Percentiles rank a stretch among this genome's conserved stretches.
phyloP scores from a whole-genome alignment of 2,888 invertebrate species.

The Ptilodon capucinus region DNA sequence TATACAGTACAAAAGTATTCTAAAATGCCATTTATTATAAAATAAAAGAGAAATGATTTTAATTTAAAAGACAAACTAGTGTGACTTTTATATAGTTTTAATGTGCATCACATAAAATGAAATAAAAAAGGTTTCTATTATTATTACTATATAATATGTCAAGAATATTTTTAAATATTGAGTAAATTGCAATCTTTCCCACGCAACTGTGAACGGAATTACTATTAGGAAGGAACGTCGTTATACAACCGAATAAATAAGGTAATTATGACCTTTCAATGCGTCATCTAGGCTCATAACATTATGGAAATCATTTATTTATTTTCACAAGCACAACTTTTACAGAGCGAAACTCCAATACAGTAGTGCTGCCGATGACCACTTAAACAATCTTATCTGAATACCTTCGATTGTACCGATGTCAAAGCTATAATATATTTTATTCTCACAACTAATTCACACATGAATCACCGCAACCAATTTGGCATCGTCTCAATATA shows the following conservation, averaged over 20 bases:
- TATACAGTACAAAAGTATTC: too few species aligned
- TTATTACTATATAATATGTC: not conserved
- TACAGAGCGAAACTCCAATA: too few species aligned
- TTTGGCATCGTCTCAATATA: slow-evolving; percentile 38
- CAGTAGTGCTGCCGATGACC: too few species aligned
- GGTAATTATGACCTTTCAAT: not conserved
- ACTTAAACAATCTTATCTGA: too few species aligned
- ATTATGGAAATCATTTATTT: slow-evolving; percentile 12
- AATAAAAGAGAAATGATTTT: too few species aligned
- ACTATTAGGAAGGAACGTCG: slow-evolving; percentile 2
- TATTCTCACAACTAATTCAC: slow-evolving; percentile 35
- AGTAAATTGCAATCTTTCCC: slow-evolving; percentile 26
- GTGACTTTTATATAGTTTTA: too few species aligned
- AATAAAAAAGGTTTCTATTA: too few species aligned
- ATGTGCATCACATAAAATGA: too few species aligned
- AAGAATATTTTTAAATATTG: not conserved
- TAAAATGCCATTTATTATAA: too few species aligned
- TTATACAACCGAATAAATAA: slow-evolving; percentile 11
- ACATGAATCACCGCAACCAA: slow-evolving; percentile 29
- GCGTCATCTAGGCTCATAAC: not conserved
- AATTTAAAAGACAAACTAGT: too few species aligned
- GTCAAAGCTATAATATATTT: slow-evolving; percentile 24
- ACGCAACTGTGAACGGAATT: not conserved
- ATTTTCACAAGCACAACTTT: too few species aligned
- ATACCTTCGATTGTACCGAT: slow-evolving; percentile 19